These are phyloP conservation scores for Neuroterus valhalla DNA, from an alignment of 1,140 invertebrate genomes.

Conservation along the genomic window DNA sequence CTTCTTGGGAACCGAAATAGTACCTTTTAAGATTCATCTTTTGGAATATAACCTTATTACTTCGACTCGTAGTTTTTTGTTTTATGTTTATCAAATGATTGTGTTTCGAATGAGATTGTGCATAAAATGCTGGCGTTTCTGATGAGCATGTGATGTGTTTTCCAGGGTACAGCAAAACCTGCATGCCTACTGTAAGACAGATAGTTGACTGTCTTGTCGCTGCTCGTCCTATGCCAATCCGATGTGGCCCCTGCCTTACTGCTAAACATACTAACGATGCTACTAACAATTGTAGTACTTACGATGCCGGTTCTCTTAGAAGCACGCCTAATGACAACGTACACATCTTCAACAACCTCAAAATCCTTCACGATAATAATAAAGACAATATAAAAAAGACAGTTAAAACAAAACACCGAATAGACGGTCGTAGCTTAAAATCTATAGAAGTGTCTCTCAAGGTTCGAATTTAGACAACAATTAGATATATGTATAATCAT, in stretches of 20 bases:
- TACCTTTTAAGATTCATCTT: too few species aligned
- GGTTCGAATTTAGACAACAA: conserved; percentile 37
- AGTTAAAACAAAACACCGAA: conserved; percentile 47
- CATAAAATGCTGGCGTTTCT: conserved; percentile 53
- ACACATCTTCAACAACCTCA: conserved; percentile 53
- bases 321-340: conserved; percentile 55
- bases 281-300: conserved; percentile 65
- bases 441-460: conserved; percentile 48
- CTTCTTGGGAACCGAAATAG: too few species aligned
- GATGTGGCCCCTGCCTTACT: conserved; percentile 70
- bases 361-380: conserved; percentile 47
- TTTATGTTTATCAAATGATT: neutral
- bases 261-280: conserved; percentile 69
- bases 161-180: conserved; percentile 73
- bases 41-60: neutral
- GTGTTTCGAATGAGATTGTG: conserved; percentile 20
- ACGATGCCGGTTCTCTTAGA: conserved; percentile 56
- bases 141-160: conserved; percentile 74
- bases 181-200: conserved; percentile 76
- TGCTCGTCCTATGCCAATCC: conserved; percentile 70
- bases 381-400: conserved; percentile 51
- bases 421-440: conserved; percentile 41
- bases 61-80: neutral
- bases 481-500: neutral
- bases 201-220: conserved; percentile 73